Percentiles rank a stretch among this genome's conserved stretches.
Conservation (phyloP, 2,797 vertebrate species). For the Pelochelys cantorii region DNA sequence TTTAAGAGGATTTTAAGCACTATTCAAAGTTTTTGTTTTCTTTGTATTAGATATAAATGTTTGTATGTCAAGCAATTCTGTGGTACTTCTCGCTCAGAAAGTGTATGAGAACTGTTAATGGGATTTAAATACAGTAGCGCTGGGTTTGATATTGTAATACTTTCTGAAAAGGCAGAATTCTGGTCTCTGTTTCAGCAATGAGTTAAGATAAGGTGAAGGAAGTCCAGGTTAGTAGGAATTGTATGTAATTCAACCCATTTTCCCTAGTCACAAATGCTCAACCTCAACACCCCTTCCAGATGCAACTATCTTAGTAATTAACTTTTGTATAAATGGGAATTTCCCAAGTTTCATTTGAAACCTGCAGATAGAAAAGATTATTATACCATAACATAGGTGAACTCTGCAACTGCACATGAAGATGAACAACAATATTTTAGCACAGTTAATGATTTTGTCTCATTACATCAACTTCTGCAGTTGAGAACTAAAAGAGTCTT, state of each 20-base stretch:
- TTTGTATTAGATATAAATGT: background rate
- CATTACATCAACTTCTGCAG: rapidly evolving
- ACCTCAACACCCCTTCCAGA: background rate
- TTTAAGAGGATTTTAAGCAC: background rate
- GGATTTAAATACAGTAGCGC: background rate
- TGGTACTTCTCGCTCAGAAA: background rate
- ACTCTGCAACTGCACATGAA: background rate
- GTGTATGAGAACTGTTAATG: background rate
- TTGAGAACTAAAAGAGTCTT: background rate
- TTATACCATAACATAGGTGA: background rate
- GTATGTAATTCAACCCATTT: background rate
- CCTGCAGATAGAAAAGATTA: background rate
- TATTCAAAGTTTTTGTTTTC: background rate
- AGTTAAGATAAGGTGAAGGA: background rate
- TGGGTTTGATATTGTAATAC: background rate
- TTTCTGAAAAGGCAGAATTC: background rate
- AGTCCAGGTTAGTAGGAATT: background rate
- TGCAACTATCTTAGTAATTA: rapidly evolving
- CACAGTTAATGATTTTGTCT: background rate
- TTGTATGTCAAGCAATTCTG: background rate
- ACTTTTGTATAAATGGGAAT: background rate
- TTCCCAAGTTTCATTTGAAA: background rate
- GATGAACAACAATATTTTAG: background rate
- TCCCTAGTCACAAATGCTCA: rapidly evolving
- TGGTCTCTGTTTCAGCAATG: rapidly evolving